Evolutionary conservation across 1,140 invertebrate species (phyloP).

Genomic region (Leguminivora glycinivorella): DNA sequence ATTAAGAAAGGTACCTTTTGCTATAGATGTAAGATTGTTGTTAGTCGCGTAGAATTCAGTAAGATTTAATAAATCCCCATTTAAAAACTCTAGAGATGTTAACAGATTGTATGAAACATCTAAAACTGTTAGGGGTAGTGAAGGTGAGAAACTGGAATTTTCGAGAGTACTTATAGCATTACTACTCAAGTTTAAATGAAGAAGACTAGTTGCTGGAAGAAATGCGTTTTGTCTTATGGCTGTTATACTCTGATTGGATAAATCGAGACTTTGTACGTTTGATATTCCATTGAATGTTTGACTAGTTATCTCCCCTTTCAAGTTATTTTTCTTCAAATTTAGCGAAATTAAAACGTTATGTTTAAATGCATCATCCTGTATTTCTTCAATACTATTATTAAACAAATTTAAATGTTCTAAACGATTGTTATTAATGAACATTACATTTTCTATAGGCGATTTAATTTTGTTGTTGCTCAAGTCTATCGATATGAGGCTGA

Average conservation of each 20-base stretch:
- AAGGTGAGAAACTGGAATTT: conserved; percentile 43
- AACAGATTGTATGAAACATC: conserved; percentile 60
- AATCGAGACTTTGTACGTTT: conserved; percentile 44
- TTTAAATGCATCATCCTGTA: conserved; percentile 54
- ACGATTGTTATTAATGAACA: conserved; percentile 53
- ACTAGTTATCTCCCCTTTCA: conserved; percentile 46
- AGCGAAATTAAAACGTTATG: conserved; percentile 48
- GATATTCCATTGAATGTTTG: conserved; percentile 51
- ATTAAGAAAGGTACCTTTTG: conserved; percentile 42
- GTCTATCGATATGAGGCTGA: conserved; percentile 51
- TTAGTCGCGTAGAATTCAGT: conserved; percentile 53
- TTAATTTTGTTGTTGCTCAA: conserved; percentile 57
- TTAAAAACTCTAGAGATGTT: conserved; percentile 48
- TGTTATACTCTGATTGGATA: conserved; percentile 52
- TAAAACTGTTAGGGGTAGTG: conserved; percentile 39
- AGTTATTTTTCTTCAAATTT: conserved; percentile 54
- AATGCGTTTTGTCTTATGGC: conserved; percentile 50
- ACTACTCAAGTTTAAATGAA: conserved; percentile 52
- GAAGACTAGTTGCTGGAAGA: conserved; percentile 41
- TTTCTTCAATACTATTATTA: conserved; percentile 52
- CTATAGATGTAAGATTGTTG: conserved; percentile 48
- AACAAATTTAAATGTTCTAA: conserved; percentile 53
- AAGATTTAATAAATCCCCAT: conserved; percentile 44
- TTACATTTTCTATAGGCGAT: conserved; percentile 44
- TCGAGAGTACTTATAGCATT: conserved; percentile 52